These are phyloP conservation scores for Trissolcus japonicus DNA, from an alignment of 2,888 invertebrate genomes.

Conservation along the genomic window DNA sequence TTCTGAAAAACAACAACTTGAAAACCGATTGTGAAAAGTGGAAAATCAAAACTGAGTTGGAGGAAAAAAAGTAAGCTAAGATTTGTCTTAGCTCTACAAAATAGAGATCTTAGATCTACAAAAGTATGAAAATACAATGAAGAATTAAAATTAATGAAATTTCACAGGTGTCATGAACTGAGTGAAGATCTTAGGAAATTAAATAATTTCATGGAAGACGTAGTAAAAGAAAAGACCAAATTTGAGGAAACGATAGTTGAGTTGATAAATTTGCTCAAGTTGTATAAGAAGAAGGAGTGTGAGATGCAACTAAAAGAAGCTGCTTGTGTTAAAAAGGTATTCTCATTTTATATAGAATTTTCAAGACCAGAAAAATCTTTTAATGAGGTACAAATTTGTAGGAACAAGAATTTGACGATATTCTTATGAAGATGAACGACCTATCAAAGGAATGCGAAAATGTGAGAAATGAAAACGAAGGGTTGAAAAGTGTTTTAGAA, in stretches of 20 bases:
- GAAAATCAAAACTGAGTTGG: conserved; percentile 58
- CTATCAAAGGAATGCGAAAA: conserved; percentile 39
- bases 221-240: conserved; percentile 57
- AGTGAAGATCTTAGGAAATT: conserved; percentile 8
- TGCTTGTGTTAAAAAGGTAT: conserved; percentile 59
- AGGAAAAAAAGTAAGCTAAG: conserved; percentile 59
- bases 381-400: conserved; percentile 15
- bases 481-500: conserved; percentile 21
- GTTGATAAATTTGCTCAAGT: conserved; percentile 60
- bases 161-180: conserved; percentile 5
- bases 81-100: background rate
- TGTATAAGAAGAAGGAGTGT: conserved; percentile 62
- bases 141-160: background rate
- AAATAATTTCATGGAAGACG: background rate
- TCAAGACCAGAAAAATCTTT: background rate
- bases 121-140: background rate
- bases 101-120: background rate
- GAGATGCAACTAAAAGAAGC: conserved; percentile 60
- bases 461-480: conserved; percentile 28
- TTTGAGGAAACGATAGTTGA: conserved; percentile 60
- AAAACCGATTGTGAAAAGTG: conserved; percentile 61
- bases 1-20: conserved; percentile 55
- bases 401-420: conserved; percentile 56
- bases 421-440: conserved; percentile 53
- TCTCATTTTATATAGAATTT: background rate